A percentile compares a stretch with the other conserved stretches of the same genome.
Evolutionary conservation across 2,797 vertebrate species (phyloP).

Genomic region (Danio albolineatus): DNA sequence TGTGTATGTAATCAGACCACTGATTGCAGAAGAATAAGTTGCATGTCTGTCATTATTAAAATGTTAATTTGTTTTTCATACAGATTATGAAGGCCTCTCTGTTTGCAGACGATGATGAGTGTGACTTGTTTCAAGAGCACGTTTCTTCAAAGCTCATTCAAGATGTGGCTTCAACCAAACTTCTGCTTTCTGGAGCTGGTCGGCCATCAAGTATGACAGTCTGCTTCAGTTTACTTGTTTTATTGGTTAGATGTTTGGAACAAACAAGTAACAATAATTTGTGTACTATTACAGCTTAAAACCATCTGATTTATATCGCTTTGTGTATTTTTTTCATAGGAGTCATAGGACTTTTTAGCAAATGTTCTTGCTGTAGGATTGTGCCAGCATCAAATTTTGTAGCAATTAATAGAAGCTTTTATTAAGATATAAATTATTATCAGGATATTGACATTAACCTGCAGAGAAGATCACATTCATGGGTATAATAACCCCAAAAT

Average conservation of each 20-base stretch:
- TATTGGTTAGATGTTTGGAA: neutral
- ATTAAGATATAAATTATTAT: no score
- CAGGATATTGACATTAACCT: no score
- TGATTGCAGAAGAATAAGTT: conserved; percentile 52
- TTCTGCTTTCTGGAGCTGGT: conserved; percentile 73
- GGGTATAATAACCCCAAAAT: no score
- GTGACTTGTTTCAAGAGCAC: conserved; percentile 78
- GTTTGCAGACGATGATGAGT: conserved; percentile 89
- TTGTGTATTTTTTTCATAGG: no score
- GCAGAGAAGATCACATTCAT: no score
- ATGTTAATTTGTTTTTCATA: conserved; percentile 10
- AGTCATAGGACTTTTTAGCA: no score
- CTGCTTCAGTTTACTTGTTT: neutral
- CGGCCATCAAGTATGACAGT: conserved; percentile 58
- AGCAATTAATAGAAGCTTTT: no score
- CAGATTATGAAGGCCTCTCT: conserved; percentile 98
- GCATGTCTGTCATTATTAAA: conserved; percentile 77
- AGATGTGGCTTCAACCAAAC: conserved; percentile 81
- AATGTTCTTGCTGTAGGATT: no score
- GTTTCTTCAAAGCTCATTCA: conserved; percentile 70
- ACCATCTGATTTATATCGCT: no score
- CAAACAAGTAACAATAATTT: no score
- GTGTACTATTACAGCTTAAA: no score
- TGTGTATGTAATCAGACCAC: conserved; percentile 76
- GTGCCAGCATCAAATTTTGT: no score